Base-by-base conservation (phyloP, 1,140 invertebrate species). In the Potamilus streckersoni region DNA sequence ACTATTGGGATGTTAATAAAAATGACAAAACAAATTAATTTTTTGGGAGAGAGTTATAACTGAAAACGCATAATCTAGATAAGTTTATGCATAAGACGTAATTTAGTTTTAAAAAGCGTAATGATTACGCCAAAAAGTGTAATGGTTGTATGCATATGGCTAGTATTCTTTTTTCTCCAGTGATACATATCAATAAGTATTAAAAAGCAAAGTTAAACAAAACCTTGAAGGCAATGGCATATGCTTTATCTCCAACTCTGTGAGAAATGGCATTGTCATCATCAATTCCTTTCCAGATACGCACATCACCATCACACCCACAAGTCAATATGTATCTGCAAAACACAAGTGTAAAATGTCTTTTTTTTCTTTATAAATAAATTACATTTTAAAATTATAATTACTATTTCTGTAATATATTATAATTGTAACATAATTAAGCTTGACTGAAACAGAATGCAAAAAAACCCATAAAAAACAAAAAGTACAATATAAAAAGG, bases 261-360 rank as follows among this genome's bases (percentile, higher is more conserved):
- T 93, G 94, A 20, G 95, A 95, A 11, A 92, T 91, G 2, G 96
- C 95, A 91, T 98, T 96, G 80, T 89, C 87, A 86, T 93, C 92
- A 85, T 95, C 93, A 82, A 96, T 92, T 81, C 94, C 94, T 57
- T 94, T 90, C 95, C 96, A 98, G 62, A 95, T 93, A 86, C 96
- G 91, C 27, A 98, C 93, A 91, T 98, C 96, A 67, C 96, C 96
- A 91, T 98, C 96, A 73, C 93, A 93, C 31, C 97, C 96, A 91
- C 95, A 95, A 16, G 96, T 98, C 67, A 98, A 91, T 63, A 97
- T 93, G 85, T 94, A 90, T 80, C 95, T 93, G 62, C 62, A 77
- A 82, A 20, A 79, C 75, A 79, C 64, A 72, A 20, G 23, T 63
- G 59, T n/a, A 62, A 55, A 73, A 74, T 74, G 20, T 62, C 69